Percentiles rank a stretch among this genome's conserved stretches.
Conservation (phyloP, 2,888 invertebrate species). For the Pediacus dermestoides region DNA sequence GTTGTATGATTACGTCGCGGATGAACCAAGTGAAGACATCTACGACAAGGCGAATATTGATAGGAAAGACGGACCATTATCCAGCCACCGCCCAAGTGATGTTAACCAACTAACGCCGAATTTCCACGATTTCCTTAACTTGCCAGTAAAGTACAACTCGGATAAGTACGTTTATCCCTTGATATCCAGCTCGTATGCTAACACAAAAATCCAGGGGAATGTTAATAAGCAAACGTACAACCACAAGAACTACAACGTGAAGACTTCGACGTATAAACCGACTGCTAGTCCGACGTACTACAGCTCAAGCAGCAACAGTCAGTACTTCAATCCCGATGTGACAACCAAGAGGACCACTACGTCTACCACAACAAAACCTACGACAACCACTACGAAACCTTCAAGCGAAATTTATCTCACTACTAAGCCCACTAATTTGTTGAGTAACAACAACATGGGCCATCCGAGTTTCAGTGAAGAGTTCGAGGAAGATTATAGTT, state of each 20-base stretch:
- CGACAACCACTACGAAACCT: conserved; percentile 32
- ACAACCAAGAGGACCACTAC: conserved; percentile 30
- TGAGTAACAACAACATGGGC: conserved; percentile 42
- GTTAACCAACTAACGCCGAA: conserved; percentile 61
- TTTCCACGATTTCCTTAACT: conserved; percentile 65
- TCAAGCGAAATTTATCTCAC: conserved; percentile 29
- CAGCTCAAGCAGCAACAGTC: conserved; percentile 29
- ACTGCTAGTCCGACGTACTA: conserved; percentile 45
- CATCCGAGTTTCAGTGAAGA: conserved; percentile 44
- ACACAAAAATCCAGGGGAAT: conserved; percentile 67
- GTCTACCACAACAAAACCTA: conserved; percentile 31
- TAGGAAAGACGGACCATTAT: conserved; percentile 47
- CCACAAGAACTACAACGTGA: conserved; percentile 45
- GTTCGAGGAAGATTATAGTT: conserved; percentile 36
- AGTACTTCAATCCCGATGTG: conserved; percentile 29
- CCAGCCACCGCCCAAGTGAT: conserved; percentile 55
- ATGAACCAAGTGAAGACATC: conserved; percentile 36
- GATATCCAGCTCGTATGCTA: conserved; percentile 69
- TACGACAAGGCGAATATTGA: conserved; percentile 48
- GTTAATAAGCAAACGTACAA: conserved; percentile 54
- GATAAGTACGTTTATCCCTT: conserved; percentile 67
- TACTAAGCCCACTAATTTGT: conserved; percentile 37
- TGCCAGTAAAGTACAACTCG: conserved; percentile 65
- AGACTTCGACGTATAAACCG: conserved; percentile 43
- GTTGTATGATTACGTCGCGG: conserved; percentile 40